Evolutionary conservation across 1,140 invertebrate species (phyloP), one percentile per base, ranked within the genome.

Genomic region (Drosophila mojavensis): DNA sequence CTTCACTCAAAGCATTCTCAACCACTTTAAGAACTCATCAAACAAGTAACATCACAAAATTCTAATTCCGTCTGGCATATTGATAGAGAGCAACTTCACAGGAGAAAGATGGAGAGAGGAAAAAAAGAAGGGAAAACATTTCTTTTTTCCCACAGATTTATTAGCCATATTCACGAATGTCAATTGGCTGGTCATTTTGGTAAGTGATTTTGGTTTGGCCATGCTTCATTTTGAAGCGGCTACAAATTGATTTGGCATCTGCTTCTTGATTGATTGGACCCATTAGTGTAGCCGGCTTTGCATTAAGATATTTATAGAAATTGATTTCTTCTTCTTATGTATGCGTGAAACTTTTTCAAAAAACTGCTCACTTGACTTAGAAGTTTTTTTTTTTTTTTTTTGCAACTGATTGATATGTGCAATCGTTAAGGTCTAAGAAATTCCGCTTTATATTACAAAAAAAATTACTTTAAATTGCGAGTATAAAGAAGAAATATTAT

Each of bases 241-340:
- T 50, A 53, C 79, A 66, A 86, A 86, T 86, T 88, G 83, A 86
- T 86, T 86, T 88, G 84, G 83, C 83, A 66, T 88, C 79, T 83
- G 76, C 63, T 69, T 79, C 26, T 86, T 86, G 83, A 86, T 86
- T 77, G 83, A 86, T 86, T 88, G 60, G 60, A 66, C 76, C 66
- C 80, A 89, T 88, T 81, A 83, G 83, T 83, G 84, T 72, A 53
- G 68, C 64, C 51, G 55, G 33, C 55, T 59, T 59, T 30, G 13
- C 28, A 48, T 20, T 33, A 28, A 17, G 26, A 47, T 45, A 30
- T 47, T 60, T 28, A 47, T 26, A 13, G 11, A 7, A 60, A 60
- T 33, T 47, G 26, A n/a, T 33, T 17, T 33, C 28, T 5, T 33
- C 11, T 39, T 36, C 33, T 36, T 53, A 6, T 39, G 24, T 43